Percentiles rank a stretch among this genome's conserved stretches.
Evolutionary conservation across 2,797 vertebrate genomes (phyloP).

Genomic region (Anguilla megastoma): DNA sequence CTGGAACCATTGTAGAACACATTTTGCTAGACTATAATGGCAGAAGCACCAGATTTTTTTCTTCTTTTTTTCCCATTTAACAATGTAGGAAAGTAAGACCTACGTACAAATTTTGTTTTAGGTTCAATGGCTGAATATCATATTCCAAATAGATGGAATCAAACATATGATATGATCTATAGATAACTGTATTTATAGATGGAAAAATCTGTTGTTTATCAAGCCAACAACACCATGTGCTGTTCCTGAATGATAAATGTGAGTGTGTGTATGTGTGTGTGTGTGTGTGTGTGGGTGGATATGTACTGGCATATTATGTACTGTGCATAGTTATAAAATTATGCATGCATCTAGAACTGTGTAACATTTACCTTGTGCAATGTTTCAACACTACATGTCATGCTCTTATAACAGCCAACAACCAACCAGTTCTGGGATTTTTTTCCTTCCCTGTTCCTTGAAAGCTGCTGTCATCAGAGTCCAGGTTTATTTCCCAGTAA

Average conservation of each 20-base stretch:
- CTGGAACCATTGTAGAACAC: background rate
- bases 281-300: background rate
- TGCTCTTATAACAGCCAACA: background rate
- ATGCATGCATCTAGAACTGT: background rate
- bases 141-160: background rate
- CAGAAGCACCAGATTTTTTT: background rate
- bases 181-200: background rate
- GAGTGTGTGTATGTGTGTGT: background rate
- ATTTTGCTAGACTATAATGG: background rate
- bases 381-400: background rate
- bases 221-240: background rate
- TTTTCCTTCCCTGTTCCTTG: conserved; percentile 56
- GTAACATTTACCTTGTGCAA: background rate
- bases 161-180: background rate
- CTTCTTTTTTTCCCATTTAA: background rate
- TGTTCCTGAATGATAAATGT: background rate
- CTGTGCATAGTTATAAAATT: background rate
- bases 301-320: background rate
- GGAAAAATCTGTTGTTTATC: background rate
- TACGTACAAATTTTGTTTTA: background rate
- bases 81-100: background rate
- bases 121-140: background rate
- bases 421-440: conserved; percentile 45
- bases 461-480: conserved; percentile 65
- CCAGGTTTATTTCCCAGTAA: conserved; percentile 75